Percentiles rank a stretch among this genome's conserved stretches.
phyloP scores from a whole-genome alignment of 30 jellyfish, hydroid and myxozoan genomes.

The Aurelia aurita complex sp. Pacific region DNA sequence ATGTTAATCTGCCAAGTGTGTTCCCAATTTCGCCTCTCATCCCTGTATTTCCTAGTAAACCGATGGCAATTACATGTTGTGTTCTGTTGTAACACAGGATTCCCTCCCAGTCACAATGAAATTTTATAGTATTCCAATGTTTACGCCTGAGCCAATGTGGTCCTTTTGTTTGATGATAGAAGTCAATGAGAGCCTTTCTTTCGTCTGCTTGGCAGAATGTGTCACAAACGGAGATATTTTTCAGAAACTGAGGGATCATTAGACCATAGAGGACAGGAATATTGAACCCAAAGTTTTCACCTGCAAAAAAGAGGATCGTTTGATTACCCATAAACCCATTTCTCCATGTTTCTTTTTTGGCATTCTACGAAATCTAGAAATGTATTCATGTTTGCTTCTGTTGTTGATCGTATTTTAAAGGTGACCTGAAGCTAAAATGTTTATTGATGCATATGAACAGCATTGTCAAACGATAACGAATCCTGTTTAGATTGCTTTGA shows the following conservation, averaged over 20 bases:
- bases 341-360: no score
- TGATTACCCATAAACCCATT: no score
- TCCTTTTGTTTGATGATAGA: conserved; percentile 39
- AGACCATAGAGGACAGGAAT: conserved; percentile 74
- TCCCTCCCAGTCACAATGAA: conserved; percentile 77
- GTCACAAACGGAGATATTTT: conserved; percentile 33
- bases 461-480: no score
- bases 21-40: conserved; percentile 46
- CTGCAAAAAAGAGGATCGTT: neutral
- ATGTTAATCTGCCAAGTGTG: conserved; percentile 37
- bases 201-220: conserved; percentile 28
- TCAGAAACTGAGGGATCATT: conserved; percentile 46
- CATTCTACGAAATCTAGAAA: no score
- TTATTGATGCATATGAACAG: no score
- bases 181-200: conserved; percentile 14
- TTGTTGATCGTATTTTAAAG: no score
- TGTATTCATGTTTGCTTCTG: no score
- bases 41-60: conserved; percentile 41
- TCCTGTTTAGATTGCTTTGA: no score
- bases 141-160: conserved; percentile 39
- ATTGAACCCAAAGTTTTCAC: conserved; percentile 48
- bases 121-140: conserved; percentile 20
- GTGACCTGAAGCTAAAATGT: no score
- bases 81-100: conserved; percentile 54
- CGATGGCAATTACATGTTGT: conserved; percentile 46